Percentiles rank a stretch among this genome's conserved stretches.
Conservation (phyloP, 37 sponge, comb jelly and placozoan genomes). For the Geodia barretti region DNA sequence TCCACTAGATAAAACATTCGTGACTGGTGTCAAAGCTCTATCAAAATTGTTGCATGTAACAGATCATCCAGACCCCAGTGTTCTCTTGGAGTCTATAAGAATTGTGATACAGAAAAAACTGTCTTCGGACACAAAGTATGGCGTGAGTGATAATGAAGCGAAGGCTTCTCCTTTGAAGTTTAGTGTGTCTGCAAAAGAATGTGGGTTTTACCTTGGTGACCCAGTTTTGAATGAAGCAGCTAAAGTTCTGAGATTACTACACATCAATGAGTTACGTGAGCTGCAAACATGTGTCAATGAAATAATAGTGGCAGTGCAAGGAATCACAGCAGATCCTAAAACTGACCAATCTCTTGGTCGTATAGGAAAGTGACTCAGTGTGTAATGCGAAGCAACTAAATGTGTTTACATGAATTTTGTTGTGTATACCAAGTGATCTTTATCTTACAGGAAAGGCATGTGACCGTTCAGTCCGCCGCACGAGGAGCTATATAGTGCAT, state of each 20-base stretch:
- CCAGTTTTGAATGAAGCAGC: constrained; percentile 85
- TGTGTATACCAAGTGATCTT: not conserved
- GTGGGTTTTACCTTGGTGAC: constrained; percentile 87
- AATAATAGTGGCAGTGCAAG: constrained; percentile 88
- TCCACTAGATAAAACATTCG: constrained; percentile 46
- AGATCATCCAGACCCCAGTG: constrained; percentile 61
- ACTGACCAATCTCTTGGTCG: constrained; percentile 88
- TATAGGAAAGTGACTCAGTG: constrained; percentile 75
- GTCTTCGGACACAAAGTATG: not conserved
- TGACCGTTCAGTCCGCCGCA: no score
- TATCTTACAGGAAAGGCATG: no score
- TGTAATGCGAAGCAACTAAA: not conserved
- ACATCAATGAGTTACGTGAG: constrained; percentile 80
- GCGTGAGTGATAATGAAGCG: not conserved
- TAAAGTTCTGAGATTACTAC: constrained; percentile 87
- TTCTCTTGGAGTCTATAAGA: constrained; percentile 68
- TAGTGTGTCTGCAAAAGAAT: constrained; percentile 73
- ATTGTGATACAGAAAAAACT: constrained; percentile 76
- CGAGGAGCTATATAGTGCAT: no score
- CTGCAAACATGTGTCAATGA: constrained; percentile 94
- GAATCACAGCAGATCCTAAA: constrained; percentile 94
- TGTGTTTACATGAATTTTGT: not conserved
- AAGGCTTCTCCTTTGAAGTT: constrained; percentile 19
- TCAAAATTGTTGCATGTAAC: constrained; percentile 63
- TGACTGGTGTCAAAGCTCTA: constrained; percentile 44